phyloP scores from a whole-genome alignment of 2,888 invertebrate genomes.

The Lasioglossum vierecki region DNA sequence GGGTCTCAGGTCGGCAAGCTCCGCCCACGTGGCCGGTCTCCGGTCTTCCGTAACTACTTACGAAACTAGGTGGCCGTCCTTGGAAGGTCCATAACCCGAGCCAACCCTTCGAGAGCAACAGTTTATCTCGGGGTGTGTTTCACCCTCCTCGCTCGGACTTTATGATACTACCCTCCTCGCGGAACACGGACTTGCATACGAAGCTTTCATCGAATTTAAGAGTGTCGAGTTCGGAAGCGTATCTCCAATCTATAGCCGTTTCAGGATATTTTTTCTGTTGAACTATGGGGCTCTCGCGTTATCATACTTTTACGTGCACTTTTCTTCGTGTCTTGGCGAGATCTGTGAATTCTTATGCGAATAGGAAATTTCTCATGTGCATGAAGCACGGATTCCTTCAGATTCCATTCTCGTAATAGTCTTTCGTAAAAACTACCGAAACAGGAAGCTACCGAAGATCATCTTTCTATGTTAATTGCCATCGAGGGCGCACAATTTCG shows the following conservation, averaged over 20 bases:
- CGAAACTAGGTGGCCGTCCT: conserved; percentile 18
- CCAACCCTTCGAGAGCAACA: neutral
- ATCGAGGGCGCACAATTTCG: too few species aligned
- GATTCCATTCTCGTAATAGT: neutral
- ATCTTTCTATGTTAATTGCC: too few species aligned
- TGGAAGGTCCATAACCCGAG: neutral
- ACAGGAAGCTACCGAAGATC: too few species aligned
- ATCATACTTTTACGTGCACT: neutral
- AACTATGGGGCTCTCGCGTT: neutral
- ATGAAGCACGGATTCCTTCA: neutral
- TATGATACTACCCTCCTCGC: neutral
- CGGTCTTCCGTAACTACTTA: conserved; percentile 70
- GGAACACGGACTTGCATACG: neutral
- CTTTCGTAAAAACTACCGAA: too few species aligned
- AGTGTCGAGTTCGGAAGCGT: too few species aligned
- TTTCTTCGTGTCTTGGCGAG: neutral
- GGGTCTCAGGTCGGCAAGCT: conserved; percentile 74
- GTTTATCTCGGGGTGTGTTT: neutral
- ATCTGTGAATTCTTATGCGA: neutral
- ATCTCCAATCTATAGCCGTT: neutral
- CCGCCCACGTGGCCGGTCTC: conserved; percentile 64
- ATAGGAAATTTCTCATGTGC: neutral
- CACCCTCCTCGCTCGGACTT: neutral
- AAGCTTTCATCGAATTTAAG: neutral
- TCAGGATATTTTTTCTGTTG: neutral